Base-by-base conservation (phyloP, 2,113 vertebrate species). In the Dendropsophus ebraccatus region DNA sequence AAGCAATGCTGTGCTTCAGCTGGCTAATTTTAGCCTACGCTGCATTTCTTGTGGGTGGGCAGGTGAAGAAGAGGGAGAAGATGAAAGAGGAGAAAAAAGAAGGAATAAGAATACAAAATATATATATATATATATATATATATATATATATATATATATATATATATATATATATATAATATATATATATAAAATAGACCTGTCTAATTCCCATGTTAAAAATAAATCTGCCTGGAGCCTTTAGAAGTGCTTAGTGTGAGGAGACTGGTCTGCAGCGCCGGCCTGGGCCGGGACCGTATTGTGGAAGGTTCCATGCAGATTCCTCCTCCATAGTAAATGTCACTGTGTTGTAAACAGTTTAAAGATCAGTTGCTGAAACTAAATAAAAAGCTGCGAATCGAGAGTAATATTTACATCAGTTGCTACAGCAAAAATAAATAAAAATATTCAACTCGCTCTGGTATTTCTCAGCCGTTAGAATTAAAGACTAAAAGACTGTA, bases 311-410 rank as follows among this genome's bases (percentile, higher is more conserved):
- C 49, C 41, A 74, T 62, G 54, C 60, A 82, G 65, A 82, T 82
- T 82, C 54, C 72, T 84, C 11, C 30, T 62, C 72, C 37, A 76
- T 58, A 60, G 82, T 84, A 84, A 84, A 84, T 84, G 82, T 84
- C 79, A 89, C 82, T 58, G n/a, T 62, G 6, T 32, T 75, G 60
- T 89, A 90, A 92, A 90, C 87, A 87, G 82, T 90, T 88, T 81
- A 88, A 89, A 54, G 88, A 86, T 85, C 87, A 60, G 69, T 86
- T 87, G 77, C 85, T 88, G 80, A 87, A 88, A 82, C 87, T 84
- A 88, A 91, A 84, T 65, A 73, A 69, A 86, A 89, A 85, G 75
- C 28, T 85, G 32, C 17, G n/a, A 25, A 88, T 88, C 83, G 30
- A 62, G 65, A 87, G 8, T 81, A 70, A 86, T 89, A 82, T 87